Conservation (phyloP, 64 coral and sea anemone genomes). For the Actinia tenebrosa region DNA sequence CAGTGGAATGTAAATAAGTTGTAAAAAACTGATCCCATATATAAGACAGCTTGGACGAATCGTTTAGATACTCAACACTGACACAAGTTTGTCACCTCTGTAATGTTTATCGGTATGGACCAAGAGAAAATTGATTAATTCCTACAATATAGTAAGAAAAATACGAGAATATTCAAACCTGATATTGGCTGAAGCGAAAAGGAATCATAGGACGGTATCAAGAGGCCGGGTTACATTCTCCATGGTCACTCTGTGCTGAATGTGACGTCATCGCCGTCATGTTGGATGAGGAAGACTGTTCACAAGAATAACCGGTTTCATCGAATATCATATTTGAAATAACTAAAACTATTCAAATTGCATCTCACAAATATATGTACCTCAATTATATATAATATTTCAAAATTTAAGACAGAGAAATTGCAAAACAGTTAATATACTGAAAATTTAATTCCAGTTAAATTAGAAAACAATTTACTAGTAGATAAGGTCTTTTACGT, state of each 20-base stretch:
- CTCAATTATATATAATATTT: not conserved
- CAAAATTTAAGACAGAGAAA: not conserved
- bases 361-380: not conserved
- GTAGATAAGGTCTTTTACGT: too few relatives aligned
- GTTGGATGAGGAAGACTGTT: not conserved
- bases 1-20: not conserved
- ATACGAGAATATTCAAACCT: not conserved
- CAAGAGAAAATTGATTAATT: not conserved
- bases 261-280: not conserved
- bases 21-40: not conserved
- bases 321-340: not conserved
- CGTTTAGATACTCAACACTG: not conserved
- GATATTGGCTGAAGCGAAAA: not conserved
- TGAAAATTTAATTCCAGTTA: too few relatives aligned
- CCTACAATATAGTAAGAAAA: not conserved
- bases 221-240: too few relatives aligned
- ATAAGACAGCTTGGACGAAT: not conserved
- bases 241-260: not conserved
- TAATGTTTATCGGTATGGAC: slow-evolving; percentile 8
- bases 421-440: not conserved
- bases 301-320: not conserved
- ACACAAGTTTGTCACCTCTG: not conserved
- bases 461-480: too few relatives aligned
- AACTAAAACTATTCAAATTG: not conserved
- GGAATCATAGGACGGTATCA: not conserved